Conservation (phyloP, 2,797 vertebrate genomes). For the Macropus fuliginosus region DNA sequence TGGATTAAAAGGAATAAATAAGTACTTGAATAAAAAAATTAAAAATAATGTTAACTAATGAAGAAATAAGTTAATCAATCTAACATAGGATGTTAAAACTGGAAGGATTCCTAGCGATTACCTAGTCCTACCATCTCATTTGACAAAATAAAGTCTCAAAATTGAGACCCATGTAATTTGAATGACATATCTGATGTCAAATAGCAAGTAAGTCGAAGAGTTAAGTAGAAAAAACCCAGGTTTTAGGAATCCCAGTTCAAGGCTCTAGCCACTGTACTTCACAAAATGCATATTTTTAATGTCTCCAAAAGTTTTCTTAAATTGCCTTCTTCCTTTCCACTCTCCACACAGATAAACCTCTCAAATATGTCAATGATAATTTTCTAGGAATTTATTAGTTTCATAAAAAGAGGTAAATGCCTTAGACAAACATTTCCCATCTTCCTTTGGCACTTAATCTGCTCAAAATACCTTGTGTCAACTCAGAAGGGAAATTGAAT, state of each 20-base stretch:
- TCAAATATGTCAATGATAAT: not conserved
- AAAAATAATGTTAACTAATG: not conserved
- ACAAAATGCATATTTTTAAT: not conserved
- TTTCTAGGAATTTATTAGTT: not conserved
- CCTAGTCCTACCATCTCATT: not conserved
- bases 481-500: slow-evolving; percentile 4
- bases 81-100: not conserved
- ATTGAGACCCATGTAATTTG: not conserved
- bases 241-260: not conserved
- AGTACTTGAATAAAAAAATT: not conserved
- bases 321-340: not conserved
- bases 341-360: not conserved
- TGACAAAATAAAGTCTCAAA: not conserved
- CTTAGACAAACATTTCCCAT: not conserved
- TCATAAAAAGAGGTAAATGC: not conserved
- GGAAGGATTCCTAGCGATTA: not conserved
- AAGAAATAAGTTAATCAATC: not conserved
- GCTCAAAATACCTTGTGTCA: slow-evolving; percentile 2
- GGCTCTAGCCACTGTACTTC: not conserved
- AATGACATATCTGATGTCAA: not conserved
- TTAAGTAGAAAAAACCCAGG: not conserved
- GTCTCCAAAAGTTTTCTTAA: not conserved
- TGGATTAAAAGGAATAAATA: not conserved
- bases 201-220: not conserved
- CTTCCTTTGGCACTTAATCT: slow-evolving; percentile 9